Conservation (phyloP, 1,140 invertebrate genomes). For the Mactra quadrangularis region DNA sequence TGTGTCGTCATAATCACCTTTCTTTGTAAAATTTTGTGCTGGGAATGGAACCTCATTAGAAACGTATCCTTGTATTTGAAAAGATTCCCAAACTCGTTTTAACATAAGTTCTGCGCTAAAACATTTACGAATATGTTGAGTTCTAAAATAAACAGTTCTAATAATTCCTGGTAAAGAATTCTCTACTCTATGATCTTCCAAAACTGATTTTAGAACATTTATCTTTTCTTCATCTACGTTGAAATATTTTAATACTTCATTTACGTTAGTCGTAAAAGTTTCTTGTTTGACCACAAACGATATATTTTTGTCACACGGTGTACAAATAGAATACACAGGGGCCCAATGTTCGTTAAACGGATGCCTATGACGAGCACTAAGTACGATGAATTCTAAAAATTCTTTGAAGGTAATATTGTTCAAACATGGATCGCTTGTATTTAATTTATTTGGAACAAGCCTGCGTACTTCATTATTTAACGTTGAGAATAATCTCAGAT, state of each 20-base stretch:
- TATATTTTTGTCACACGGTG: constrained; percentile 15
- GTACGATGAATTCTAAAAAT: constrained; percentile 3
- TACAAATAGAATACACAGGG: constrained; percentile 3
- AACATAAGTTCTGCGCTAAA: background rate
- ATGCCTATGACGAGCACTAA: no score
- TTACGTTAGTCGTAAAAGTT: background rate
- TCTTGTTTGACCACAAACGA: constrained; percentile 22
- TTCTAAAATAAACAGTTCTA: background rate
- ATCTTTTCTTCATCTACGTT: background rate
- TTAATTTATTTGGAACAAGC: no score
- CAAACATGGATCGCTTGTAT: background rate
- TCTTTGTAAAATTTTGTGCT: background rate
- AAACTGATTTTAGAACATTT: background rate
- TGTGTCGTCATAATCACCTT: background rate
- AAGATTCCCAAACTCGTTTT: background rate
- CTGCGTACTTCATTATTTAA: no score
- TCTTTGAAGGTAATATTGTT: constrained; percentile 8
- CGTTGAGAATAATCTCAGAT: background rate
- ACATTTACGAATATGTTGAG: background rate
- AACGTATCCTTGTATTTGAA: constrained; percentile 35
- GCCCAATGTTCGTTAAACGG: constrained; percentile 4
- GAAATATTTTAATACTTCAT: background rate
- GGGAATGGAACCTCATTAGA: background rate
- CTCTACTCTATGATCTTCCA: constrained; percentile 13
- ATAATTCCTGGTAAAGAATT: background rate